These are phyloP conservation scores for Motacilla alba DNA, from an alignment of 2,113 vertebrate species.

Conservation along the genomic window DNA sequence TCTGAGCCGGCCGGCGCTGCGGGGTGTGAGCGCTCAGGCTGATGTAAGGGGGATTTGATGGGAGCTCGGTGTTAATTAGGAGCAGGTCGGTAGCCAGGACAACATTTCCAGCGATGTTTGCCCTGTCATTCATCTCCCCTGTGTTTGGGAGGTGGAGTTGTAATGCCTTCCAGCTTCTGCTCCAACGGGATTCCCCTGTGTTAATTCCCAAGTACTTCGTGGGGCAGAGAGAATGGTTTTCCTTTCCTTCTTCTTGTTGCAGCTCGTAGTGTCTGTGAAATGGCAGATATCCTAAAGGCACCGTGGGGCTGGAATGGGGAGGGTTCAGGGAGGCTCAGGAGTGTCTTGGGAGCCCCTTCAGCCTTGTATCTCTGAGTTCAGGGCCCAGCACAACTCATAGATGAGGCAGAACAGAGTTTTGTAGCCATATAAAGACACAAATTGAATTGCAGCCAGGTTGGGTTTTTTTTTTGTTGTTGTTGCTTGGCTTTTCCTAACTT, in stretches of 20 bases:
- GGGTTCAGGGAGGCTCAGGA: neutral
- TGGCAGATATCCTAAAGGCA: neutral
- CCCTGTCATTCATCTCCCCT: neutral
- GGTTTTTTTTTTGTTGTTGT: neutral
- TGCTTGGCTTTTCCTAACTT: neutral
- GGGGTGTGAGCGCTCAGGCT: neutral
- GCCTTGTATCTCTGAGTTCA: neutral
- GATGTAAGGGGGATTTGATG: constrained; percentile 1
- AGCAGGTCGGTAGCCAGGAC: constrained; percentile 7
- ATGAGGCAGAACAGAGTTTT: neutral
- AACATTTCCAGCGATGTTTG: neutral
- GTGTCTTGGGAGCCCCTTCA: neutral
- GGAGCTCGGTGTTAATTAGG: constrained; percentile 26
- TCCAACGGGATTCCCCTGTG: neutral
- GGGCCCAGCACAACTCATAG: accelerated
- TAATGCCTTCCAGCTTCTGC: neutral
- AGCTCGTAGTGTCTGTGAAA: accelerated
- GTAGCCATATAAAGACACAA: neutral
- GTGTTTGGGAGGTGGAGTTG: neutral
- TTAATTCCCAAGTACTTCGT: neutral
- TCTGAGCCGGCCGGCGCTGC: neutral
- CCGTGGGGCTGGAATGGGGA: accelerated
- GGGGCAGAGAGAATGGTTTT: neutral
- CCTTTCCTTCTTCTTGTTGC: neutral
- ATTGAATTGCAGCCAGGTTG: neutral